A percentile compares a stretch with the other conserved stretches of the same genome.
phyloP scores from a whole-genome alignment of 2,888 invertebrate genomes.

The Eretmocerus hayati region DNA sequence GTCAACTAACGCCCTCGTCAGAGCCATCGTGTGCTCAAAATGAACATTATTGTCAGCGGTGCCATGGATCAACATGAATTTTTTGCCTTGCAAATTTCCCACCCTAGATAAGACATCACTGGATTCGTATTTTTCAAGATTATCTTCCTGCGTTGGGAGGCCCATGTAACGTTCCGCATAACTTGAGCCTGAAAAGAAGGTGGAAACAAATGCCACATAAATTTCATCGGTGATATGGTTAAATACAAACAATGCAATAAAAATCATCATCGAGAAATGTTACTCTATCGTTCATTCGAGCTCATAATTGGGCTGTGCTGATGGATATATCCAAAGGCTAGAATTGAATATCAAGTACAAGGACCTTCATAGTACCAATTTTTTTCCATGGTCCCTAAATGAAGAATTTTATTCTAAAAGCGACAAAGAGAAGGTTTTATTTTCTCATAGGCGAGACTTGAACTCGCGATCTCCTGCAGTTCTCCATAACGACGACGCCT shows the following conservation, averaged over 20 bases:
- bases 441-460: no score
- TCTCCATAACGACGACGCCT: no score
- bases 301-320: no score
- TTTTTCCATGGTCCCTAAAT: no score
- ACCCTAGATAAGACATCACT: slow-evolving; percentile 61
- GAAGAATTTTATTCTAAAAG: no score
- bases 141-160: slow-evolving; percentile 62
- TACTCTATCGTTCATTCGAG: no score
- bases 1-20: slow-evolving; percentile 69
- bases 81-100: slow-evolving; percentile 62
- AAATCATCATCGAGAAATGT: neutral
- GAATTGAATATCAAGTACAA: no score
- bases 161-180: slow-evolving; percentile 95
- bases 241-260: neutral
- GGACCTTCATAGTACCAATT: no score
- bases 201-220: neutral
- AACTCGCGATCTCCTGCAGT: no score
- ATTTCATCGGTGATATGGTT: neutral
- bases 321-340: no score
- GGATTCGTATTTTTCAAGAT: slow-evolving; percentile 62
- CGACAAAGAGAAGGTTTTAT: no score
- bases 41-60: slow-evolving; percentile 89
- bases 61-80: slow-evolving; percentile 81
- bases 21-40: slow-evolving; percentile 70
- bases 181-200: slow-evolving; percentile 65